phyloP scores from a whole-genome alignment of 2,113 vertebrate species.

The Dolichallabes microphthalmus region DNA sequence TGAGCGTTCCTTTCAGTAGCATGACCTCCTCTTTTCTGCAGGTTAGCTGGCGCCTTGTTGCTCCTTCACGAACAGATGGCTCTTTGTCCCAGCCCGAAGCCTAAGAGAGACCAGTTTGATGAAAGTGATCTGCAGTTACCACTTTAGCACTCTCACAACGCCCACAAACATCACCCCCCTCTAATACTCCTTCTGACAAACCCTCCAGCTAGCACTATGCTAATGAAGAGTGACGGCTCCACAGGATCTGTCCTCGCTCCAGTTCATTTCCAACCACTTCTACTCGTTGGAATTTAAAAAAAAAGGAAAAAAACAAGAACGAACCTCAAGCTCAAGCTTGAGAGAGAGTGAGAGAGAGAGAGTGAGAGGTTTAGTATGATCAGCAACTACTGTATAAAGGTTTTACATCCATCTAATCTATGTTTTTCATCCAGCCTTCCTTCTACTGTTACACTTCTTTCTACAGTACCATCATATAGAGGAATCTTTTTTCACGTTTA shows the following conservation, averaged over 20 bases:
- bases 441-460: constrained; percentile 41
- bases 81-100: constrained; percentile 64
- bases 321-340: constrained; percentile 46
- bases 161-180: constrained; percentile 47
- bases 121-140: constrained; percentile 65
- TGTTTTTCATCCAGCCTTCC: not conserved
- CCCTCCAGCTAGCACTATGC: constrained; percentile 63
- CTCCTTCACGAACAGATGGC: constrained; percentile 64
- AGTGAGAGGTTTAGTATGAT: constrained; percentile 31
- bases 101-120: constrained; percentile 55
- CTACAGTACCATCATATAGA: constrained; percentile 52
- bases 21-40: constrained; percentile 54
- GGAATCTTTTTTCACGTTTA: constrained; percentile 60
- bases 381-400: not conserved
- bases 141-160: constrained; percentile 65
- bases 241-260: constrained; percentile 67
- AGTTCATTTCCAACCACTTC: constrained; percentile 70
- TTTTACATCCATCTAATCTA: constrained; percentile 12
- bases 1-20: constrained; percentile 38
- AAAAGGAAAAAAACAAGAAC: constrained; percentile 56
- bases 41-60: constrained; percentile 61
- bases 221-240: constrained; percentile 78
- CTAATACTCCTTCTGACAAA: constrained; percentile 58
- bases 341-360: constrained; percentile 13
- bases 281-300: constrained; percentile 59